Conservation (phyloP, 1,140 invertebrate genomes). For the Cyclina sinensis region DNA sequence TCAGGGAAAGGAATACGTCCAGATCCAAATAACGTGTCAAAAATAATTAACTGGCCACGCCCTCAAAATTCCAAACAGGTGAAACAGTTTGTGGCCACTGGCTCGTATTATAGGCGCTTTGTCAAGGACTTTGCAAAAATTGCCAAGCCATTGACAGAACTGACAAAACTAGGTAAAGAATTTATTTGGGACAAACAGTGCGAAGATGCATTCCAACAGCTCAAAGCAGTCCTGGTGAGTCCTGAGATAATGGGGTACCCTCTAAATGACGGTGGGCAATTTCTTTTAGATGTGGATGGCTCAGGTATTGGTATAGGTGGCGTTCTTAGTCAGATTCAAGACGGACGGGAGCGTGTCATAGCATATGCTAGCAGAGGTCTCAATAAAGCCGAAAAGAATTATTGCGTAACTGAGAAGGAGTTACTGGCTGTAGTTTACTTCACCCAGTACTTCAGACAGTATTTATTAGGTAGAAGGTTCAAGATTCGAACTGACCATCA, state of each 20-base stretch:
- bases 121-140: conserved; percentile 57
- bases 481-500: conserved; percentile 15
- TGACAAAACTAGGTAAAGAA: background rate
- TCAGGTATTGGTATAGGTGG: conserved; percentile 74
- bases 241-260: conserved; percentile 66
- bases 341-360: conserved; percentile 68
- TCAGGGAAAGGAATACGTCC: conserved; percentile 39
- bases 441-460: conserved; percentile 60
- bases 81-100: conserved; percentile 57
- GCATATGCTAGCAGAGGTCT: conserved; percentile 70
- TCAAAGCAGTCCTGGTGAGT: conserved; percentile 50
- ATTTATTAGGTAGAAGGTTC: conserved; percentile 65
- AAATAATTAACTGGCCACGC: conserved; percentile 41
- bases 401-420: conserved; percentile 79
- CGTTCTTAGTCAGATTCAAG: conserved; percentile 75
- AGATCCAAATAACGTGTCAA: conserved; percentile 37
- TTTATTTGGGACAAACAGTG: conserved; percentile 64
- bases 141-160: conserved; percentile 13
- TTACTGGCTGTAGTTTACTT: conserved; percentile 65
- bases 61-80: conserved; percentile 61
- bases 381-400: conserved; percentile 86
- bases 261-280: conserved; percentile 13
- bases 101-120: conserved; percentile 58
- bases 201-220: conserved; percentile 62
- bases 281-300: conserved; percentile 73